Conservation (phyloP, 1,140 invertebrate genomes). For the Sweltsa coloradensis region DNA sequence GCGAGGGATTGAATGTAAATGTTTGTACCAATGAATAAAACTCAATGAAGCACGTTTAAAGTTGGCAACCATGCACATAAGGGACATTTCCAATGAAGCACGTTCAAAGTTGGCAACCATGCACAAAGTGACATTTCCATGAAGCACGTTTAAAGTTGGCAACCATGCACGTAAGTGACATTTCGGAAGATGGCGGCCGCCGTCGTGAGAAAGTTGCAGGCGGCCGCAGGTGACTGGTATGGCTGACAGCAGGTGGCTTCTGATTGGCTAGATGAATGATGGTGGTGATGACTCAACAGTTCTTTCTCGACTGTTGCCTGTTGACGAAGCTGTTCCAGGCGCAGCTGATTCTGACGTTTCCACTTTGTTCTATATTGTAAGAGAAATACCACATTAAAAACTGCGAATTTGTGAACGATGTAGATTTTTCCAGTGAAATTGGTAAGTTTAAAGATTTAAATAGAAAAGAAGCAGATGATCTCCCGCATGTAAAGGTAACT, state of each 20-base stretch:
- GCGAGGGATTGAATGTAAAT: too few relatives aligned
- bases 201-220: constrained; percentile 37
- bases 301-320: constrained; percentile 57
- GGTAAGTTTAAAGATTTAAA: too few relatives aligned
- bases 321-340: constrained; percentile 72
- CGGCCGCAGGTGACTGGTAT: constrained; percentile 27
- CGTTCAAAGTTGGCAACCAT: constrained; percentile 57
- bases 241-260: constrained; percentile 32
- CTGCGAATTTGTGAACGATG: too few relatives aligned
- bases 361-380: constrained; percentile 88
- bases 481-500: too few relatives aligned
- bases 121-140: constrained; percentile 60
- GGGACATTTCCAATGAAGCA: constrained; percentile 58
- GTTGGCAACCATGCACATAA: constrained; percentile 57
- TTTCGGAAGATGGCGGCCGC: constrained; percentile 59
- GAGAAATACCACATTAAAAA: too few relatives aligned
- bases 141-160: constrained; percentile 55
- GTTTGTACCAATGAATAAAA: too few relatives aligned
- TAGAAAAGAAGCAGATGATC: too few relatives aligned
- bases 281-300: constrained; percentile 13
- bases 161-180: constrained; percentile 59
- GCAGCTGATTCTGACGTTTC: constrained; percentile 84
- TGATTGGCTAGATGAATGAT: background rate
- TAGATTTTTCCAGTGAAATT: too few relatives aligned
- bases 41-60: too few relatives aligned